A percentile compares a stretch with the other conserved stretches of the same genome.
Conservation (phyloP, 1,140 invertebrate species). For the Olivierus martensii region DNA sequence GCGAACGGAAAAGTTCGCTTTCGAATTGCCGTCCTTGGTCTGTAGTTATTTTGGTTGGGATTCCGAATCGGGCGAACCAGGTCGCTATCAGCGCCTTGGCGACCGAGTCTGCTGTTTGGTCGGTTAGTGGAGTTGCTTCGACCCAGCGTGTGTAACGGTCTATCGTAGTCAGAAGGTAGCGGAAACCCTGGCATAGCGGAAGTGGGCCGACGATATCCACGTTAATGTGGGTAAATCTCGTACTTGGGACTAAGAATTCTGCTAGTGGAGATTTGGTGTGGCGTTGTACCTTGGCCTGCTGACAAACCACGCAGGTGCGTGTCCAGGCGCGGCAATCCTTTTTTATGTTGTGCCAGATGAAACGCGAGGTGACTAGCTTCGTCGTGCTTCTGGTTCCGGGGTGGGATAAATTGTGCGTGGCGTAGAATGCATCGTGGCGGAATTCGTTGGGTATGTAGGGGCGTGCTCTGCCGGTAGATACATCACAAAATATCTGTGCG, state of each 20-base stretch:
- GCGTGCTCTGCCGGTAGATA: neutral
- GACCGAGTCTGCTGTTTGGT: constrained; percentile 29
- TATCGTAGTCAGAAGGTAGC: constrained; percentile 32
- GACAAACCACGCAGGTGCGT: constrained; percentile 3
- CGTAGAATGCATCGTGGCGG: neutral
- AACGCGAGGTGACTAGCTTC: constrained; percentile 3
- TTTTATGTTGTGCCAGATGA: constrained; percentile 11
- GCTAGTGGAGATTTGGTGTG: constrained; percentile 9
- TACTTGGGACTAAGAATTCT: neutral
- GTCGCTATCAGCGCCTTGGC: constrained; percentile 23
- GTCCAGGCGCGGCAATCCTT: constrained; percentile 1
- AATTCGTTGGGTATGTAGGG: constrained; percentile 6
- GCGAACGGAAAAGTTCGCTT: constrained; percentile 22
- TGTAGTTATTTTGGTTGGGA: constrained; percentile 22
- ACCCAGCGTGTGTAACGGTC: constrained; percentile 33
- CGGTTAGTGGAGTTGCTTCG: constrained; percentile 28
- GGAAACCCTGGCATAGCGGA: constrained; percentile 23
- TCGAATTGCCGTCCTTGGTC: constrained; percentile 35
- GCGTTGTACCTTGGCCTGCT: constrained; percentile 9
- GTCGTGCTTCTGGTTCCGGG: neutral
- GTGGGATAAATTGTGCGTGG: constrained; percentile 7
- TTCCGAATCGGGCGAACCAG: constrained; percentile 28
- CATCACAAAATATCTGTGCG: neutral
- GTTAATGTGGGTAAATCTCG: constrained; percentile 31
- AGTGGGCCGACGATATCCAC: constrained; percentile 37